Percentiles rank a stretch among this genome's conserved stretches.
Conservation (phyloP, 30 jellyfish, hydroid and myxozoan species). For the Aurelia aurita complex sp. Pacific region DNA sequence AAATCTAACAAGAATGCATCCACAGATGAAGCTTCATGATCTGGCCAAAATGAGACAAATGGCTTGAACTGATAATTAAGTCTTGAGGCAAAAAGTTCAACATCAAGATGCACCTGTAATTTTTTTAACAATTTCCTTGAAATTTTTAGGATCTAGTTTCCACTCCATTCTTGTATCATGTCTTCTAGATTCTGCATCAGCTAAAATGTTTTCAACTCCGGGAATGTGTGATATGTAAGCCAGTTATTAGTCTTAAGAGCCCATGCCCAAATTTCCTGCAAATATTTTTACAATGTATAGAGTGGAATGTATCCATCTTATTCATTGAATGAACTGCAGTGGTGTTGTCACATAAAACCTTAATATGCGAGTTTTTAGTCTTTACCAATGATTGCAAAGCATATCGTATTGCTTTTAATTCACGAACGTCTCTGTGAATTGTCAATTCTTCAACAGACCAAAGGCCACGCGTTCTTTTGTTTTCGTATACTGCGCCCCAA, state of each 20-base stretch:
- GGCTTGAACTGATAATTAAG: constrained; percentile 28
- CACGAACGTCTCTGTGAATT: constrained; percentile 15
- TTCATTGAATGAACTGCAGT: constrained; percentile 36
- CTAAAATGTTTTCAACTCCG: constrained; percentile 19
- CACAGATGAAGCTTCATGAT: constrained; percentile 34
- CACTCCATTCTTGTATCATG: constrained; percentile 9
- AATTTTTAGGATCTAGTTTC: not conserved
- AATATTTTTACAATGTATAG: not conserved
- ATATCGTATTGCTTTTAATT: constrained; percentile 13
- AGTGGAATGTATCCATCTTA: constrained; percentile 55
- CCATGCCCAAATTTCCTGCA: constrained; percentile 30
- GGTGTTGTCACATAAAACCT: constrained; percentile 28
- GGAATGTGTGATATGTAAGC: constrained; percentile 46
- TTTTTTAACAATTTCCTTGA: not conserved
- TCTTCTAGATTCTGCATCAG: constrained; percentile 44
- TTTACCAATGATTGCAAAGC: constrained; percentile 8
- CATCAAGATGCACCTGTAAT: not conserved
- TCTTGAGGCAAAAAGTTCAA: constrained; percentile 38
- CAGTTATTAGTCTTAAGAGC: constrained; percentile 7
- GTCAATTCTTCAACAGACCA: not conserved
- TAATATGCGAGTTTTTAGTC: not conserved
- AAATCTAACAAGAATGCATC: constrained; percentile 11
- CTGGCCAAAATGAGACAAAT: constrained; percentile 35
- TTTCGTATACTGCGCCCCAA: constrained; percentile 44
- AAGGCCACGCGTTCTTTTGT: constrained; percentile 10